Conservation (phyloP, 2,888 invertebrate genomes). For the Eupithecia tripunctaria region DNA sequence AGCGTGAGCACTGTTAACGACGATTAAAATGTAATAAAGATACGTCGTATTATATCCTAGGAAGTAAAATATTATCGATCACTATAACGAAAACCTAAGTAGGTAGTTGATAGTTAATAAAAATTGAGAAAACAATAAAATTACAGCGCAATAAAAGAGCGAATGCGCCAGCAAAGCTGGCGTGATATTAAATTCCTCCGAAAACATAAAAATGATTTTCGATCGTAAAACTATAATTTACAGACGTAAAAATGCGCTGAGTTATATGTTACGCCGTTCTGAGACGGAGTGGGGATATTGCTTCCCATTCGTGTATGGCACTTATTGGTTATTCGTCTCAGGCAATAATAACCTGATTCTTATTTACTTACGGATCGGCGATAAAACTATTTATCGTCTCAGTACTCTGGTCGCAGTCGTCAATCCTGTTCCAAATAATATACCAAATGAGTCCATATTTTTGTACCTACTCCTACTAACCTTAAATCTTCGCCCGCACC, state of each 20-base stretch:
- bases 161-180: constrained; percentile 82
- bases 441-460: not conserved
- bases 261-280: constrained; percentile 71
- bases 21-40: constrained; percentile 41
- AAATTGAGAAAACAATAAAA: constrained; percentile 85
- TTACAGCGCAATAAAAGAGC: constrained; percentile 83
- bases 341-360: constrained; percentile 31
- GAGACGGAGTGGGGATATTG: constrained; percentile 56
- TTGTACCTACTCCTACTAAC: not conserved
- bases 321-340: constrained; percentile 42
- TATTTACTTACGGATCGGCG: constrained; percentile 24
- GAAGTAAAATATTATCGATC: constrained; percentile 66
- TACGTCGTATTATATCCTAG: constrained; percentile 37
- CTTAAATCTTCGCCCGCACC: too few relatives aligned
- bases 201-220: constrained; percentile 85
- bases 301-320: constrained; percentile 39
- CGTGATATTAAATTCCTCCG: constrained; percentile 84
- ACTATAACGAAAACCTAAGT: constrained; percentile 67
- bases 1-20: constrained; percentile 10
- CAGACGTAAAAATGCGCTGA: constrained; percentile 84
- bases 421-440: not conserved
- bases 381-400: constrained; percentile 28
- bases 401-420: constrained; percentile 1
- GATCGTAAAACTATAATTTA: constrained; percentile 85
- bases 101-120: constrained; percentile 83